phyloP scores from a whole-genome alignment of 2,113 vertebrate genomes.

The Corynorhinus townsendii region DNA sequence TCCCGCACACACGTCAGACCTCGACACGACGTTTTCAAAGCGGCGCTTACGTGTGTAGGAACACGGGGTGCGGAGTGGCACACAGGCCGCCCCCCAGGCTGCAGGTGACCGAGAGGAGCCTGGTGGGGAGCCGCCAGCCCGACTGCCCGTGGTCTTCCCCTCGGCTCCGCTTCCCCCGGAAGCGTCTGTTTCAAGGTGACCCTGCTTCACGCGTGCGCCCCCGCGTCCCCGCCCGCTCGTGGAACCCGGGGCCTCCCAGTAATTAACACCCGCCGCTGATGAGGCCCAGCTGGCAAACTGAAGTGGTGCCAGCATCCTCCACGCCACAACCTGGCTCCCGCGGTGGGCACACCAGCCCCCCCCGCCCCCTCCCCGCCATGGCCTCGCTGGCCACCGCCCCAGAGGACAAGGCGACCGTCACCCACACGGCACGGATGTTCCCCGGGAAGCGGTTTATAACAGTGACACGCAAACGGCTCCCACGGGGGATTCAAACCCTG shows the following conservation, averaged over 20 bases:
- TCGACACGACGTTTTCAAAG: too few species aligned
- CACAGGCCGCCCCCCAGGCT: neutral
- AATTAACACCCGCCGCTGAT: constrained; percentile 98
- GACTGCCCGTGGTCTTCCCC: constrained; percentile 4
- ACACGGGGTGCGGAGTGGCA: too few species aligned
- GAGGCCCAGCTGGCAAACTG: constrained; percentile 96
- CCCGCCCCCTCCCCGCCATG: constrained; percentile 2
- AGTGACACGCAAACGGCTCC: neutral
- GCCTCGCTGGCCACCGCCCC: neutral
- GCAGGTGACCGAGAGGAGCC: neutral
- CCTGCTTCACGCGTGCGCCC: constrained; percentile 80
- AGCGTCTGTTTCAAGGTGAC: constrained; percentile 90
- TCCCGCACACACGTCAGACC: too few species aligned
- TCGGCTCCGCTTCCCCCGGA: constrained; percentile 28
- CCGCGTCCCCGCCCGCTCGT: constrained; percentile 81
- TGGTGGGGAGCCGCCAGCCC: neutral
- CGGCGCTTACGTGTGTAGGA: too few species aligned
- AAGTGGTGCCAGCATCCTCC: constrained; percentile 87
- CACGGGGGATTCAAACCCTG: fast-evolving
- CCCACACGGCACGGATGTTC: neutral
- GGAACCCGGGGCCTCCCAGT: constrained; percentile 89
- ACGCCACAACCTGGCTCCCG: constrained; percentile 31
- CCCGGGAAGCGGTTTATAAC: neutral
- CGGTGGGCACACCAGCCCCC: neutral
- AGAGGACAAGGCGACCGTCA: neutral